Base-by-base conservation (phyloP, 2,888 invertebrate genomes). In the Ormyrus pomaceus region DNA sequence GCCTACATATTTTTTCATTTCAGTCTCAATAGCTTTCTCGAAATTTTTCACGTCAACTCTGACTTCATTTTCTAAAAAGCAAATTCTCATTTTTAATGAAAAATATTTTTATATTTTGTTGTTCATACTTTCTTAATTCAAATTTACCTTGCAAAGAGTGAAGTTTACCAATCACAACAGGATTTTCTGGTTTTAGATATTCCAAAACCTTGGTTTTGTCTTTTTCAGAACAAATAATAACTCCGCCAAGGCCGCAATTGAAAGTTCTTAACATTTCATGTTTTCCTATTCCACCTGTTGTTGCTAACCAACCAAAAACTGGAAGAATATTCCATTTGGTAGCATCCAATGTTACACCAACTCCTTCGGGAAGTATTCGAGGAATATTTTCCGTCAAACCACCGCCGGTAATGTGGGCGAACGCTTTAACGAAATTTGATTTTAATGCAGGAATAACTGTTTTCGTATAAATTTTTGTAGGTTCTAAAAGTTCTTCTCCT, bases 361-460 rank as follows among this genome's bases (percentile, higher is more conserved):
- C 91, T 8, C 92, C 91, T 0, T 93, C 89, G 0, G 97, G 96
- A 75, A 99, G 91, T 61, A 98, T 93, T 81, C 99, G 93, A 0
- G 96, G 95, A 68, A 99, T 94, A 88, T 98, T 99, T 91, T 97
- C 97, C 6, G 94, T 89, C 3, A 99, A 92, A 0, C 99, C 99
- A 0, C 98, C 99, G 50, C 99, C 98, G 0, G 97, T 98, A 77
- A 99, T 97, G 87, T 99, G 99, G 0, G 98, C 97, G 83, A 97
- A 93, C 0, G 95, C 97, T 88, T 98, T 98, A 1, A 99, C 92
- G 65, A 94, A 91, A 8, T 94, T 94, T 2, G 93, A 92, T 86
- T 93, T 93, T 65, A 98, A 90, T 5, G 95, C 93, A 0, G 95
- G 94, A 65, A 97, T 90, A 0, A 98, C 90, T 8, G 94, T 92